These are phyloP conservation scores for Taeniopygia guttata DNA, from an alignment of 2,797 vertebrate genomes.

Conservation along the genomic window DNA sequence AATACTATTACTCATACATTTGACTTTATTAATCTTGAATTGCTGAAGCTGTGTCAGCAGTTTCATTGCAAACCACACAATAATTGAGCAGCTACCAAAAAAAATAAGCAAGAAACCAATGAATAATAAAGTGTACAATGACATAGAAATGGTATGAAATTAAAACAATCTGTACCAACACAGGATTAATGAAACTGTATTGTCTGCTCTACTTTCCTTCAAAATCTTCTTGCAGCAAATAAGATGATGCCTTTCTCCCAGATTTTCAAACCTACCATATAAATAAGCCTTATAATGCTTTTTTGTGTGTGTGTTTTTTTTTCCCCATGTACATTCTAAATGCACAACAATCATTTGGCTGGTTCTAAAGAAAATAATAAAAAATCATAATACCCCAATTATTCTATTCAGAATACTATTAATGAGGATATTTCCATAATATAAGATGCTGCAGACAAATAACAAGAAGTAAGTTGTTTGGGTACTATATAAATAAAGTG, in stretches of 20 bases:
- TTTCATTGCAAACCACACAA: background rate
- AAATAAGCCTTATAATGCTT: background rate
- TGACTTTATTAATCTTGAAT: background rate
- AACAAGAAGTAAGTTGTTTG: background rate
- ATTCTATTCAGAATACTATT: background rate
- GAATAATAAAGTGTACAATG: background rate
- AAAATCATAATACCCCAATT: slow-evolving; percentile 11
- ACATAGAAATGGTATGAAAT: background rate
- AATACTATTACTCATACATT: background rate
- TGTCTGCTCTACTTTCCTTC: background rate
- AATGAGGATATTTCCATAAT: background rate
- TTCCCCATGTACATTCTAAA: background rate
- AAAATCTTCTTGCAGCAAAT: background rate
- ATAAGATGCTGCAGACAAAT: background rate
- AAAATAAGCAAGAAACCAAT: background rate
- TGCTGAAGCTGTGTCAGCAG: background rate
- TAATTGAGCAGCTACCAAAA: background rate
- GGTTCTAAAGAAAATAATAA: background rate
- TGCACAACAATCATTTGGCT: background rate
- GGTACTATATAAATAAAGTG: background rate
- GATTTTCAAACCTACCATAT: background rate
- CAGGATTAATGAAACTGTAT: background rate
- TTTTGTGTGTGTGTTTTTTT: background rate
- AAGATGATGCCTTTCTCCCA: background rate
- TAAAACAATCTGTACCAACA: background rate